Evolutionary conservation across 2,888 invertebrate genomes (phyloP), one percentile per base, ranked within the genome.

Genomic region (Tipula lateralis): DNA sequence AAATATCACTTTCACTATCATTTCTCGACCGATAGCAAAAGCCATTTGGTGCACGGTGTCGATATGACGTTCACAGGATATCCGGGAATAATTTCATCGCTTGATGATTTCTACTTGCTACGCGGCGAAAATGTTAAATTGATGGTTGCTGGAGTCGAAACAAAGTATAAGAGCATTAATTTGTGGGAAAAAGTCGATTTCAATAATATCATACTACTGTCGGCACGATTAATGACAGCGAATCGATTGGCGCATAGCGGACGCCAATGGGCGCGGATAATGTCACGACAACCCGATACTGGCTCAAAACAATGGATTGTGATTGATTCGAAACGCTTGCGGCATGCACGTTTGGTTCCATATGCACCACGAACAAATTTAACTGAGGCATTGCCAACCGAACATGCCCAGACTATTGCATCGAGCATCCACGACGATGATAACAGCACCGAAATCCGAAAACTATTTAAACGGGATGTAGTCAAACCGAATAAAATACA

Each of bases 231-330:
- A 13, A 93, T 96, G 91, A 94, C 96, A 0, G 95, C 97, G 7
- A 97, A 96, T 90, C 93, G 96, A 86, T 90, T 98, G 84, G 94
- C 97, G 0, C 91, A 91, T 6, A 93, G 93, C 87, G 95, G 95
- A 0, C 91, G 92, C 85, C 91, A 93, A 3, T 98, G 97, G 97
- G 93, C 94, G 0, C 91, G 92, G 80, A 90, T 92, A 0, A 93
- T 97, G 87, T 91, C 93, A 0, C 90, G 91, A 6, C 94, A 96
- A 91, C 95, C 96, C 36, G 95, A 94, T 16, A 96, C 96, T 81
- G 95, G 95, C 85, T 95, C 95, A 89, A 96, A 96, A 88, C 96
- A 97, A 88, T 98, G 97, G 97, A 92, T 96, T 87, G 91, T 95
- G 4, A 92, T 96, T 0, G 95, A 96, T 89, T 94, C 94, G 87